Conservation (phyloP, 2,888 invertebrate genomes). For the Trisateles emortualis region DNA sequence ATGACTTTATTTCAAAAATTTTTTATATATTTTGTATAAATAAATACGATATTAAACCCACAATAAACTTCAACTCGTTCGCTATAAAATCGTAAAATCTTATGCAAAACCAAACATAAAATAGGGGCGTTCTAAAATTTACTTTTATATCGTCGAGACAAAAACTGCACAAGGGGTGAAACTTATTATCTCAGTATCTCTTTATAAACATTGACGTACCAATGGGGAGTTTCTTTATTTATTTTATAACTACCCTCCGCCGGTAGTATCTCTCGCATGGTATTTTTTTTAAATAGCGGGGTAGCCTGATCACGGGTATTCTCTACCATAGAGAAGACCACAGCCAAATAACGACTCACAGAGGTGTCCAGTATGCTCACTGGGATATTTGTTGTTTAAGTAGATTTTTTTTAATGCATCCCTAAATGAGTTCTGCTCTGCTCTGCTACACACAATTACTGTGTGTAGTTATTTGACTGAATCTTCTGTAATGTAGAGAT, state of each 20-base stretch:
- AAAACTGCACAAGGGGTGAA: slow-evolving; percentile 13
- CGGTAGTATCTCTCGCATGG: slow-evolving; percentile 4
- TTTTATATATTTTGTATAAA: slow-evolving; percentile 1
- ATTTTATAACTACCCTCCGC: neutral
- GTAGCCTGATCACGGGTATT: no score
- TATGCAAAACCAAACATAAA: slow-evolving; percentile 10
- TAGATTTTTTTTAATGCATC: no score
- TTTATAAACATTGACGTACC: slow-evolving; percentile 10
- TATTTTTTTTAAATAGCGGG: no score
- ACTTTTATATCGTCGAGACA: slow-evolving; percentile 12
- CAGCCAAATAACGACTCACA: no score
- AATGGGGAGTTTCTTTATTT: slow-evolving; percentile 1
- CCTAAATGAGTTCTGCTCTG: no score
- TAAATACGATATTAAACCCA: neutral
- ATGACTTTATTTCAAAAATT: no score
- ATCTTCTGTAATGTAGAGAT: no score
- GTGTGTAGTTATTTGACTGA: no score
- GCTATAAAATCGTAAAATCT: slow-evolving; percentile 1
- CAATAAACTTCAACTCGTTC: neutral
- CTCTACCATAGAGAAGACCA: no score
- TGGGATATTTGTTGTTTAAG: no score
- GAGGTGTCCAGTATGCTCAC: no score
- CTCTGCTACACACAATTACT: no score
- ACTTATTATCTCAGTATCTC: slow-evolving; percentile 17
- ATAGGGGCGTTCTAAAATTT: slow-evolving; percentile 10